phyloP scores from a whole-genome alignment of 92 coral and sea anemone genomes.

The Epizoanthus scotinus region DNA sequence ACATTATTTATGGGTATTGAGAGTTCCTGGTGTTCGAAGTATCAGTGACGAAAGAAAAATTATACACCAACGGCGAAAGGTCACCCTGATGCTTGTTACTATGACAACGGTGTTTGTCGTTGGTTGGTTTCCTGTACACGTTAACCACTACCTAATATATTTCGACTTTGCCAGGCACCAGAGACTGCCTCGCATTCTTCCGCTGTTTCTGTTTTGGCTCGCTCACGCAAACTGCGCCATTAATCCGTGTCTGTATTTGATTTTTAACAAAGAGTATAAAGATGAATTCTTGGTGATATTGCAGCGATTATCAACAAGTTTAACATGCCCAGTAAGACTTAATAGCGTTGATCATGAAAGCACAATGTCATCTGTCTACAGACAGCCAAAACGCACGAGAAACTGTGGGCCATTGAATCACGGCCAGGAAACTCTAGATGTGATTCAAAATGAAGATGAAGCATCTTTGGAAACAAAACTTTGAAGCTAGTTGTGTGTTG shows the following conservation, averaged over 20 bases:
- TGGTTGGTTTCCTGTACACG: conserved; percentile 18
- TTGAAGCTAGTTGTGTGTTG: neutral
- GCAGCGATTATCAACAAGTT: neutral
- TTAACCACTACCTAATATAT: neutral
- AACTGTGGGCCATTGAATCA: neutral
- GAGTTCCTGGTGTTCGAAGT: conserved; percentile 16
- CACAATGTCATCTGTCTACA: neutral
- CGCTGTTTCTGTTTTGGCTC: conserved; percentile 1
- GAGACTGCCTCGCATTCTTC: neutral
- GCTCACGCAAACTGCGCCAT: conserved; percentile 19
- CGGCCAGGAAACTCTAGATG: neutral
- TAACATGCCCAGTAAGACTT: neutral
- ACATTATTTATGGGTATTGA: neutral
- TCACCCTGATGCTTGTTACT: neutral
- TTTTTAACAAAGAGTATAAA: conserved; percentile 8
- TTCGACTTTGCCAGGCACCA: neutral
- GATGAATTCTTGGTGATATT: neutral
- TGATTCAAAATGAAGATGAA: neutral
- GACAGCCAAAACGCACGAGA: neutral
- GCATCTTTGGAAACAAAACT: neutral
- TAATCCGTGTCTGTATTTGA: conserved; percentile 1
- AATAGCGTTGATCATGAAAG: neutral
- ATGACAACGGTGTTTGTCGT: conserved; percentile 14
- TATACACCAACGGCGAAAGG: conserved; percentile 1
- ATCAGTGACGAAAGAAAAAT: neutral